Percentiles rank a stretch among this genome's conserved stretches.
phyloP scores from a whole-genome alignment of 2,888 invertebrate species.

The Isoperla grammatica region DNA sequence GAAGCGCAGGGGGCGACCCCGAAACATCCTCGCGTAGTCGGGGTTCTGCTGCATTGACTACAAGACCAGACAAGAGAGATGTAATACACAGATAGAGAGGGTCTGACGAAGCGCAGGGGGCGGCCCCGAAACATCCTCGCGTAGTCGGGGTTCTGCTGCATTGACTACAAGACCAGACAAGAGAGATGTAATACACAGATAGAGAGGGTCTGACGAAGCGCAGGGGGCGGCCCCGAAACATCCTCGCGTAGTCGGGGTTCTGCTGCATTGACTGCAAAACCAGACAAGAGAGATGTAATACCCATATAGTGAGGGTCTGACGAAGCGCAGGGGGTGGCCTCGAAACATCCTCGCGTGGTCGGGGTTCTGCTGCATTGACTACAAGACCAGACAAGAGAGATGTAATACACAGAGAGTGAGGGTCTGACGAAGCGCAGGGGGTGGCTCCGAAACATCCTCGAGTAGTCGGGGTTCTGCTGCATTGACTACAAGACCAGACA shows the following conservation, averaged over 20 bases:
- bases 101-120: constrained; percentile 70
- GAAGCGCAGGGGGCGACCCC: constrained; percentile 70
- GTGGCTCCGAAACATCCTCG: too few species aligned
- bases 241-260: constrained; percentile 74
- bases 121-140: constrained; percentile 72
- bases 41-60: constrained; percentile 55
- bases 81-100: constrained; percentile 39
- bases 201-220: too few species aligned
- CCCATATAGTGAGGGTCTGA: too few species aligned
- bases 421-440: too few species aligned
- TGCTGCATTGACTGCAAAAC: too few species aligned
- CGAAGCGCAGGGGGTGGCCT: constrained; percentile 69
- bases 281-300: too few species aligned
- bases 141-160: constrained; percentile 74
- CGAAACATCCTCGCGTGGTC: constrained; percentile 77
- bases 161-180: too few species aligned
- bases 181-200: too few species aligned
- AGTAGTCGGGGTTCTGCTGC: too few species aligned
- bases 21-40: constrained; percentile 73
- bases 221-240: constrained; percentile 73
- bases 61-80: too few species aligned
- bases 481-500: too few species aligned
- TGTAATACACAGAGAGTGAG: neutral
- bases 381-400: too few species aligned
- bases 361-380: constrained; percentile 55